Evolutionary conservation across 2,888 invertebrate genomes (phyloP).

Genomic region (Drosophila pseudotalamancana): DNA sequence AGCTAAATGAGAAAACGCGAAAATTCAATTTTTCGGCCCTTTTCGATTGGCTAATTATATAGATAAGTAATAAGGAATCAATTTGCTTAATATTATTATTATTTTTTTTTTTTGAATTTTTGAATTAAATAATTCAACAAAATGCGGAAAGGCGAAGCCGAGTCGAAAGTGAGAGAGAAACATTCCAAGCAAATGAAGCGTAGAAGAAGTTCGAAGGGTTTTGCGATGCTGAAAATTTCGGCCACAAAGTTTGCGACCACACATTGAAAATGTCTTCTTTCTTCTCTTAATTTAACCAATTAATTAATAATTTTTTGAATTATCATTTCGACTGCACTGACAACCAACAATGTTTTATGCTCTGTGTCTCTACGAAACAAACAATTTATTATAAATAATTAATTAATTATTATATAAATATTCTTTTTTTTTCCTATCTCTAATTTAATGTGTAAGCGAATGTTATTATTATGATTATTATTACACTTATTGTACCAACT

Average conservation of each 20-base stretch:
- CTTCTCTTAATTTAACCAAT: neutral
- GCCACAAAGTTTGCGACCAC: too few relatives aligned
- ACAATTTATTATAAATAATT: slow-evolving; percentile 33
- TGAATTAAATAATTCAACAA: slow-evolving; percentile 27
- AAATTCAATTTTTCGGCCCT: slow-evolving; percentile 38
- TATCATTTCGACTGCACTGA: slow-evolving; percentile 41
- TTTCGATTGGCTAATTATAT: slow-evolving; percentile 44
- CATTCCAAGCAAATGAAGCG: slow-evolving; percentile 44
- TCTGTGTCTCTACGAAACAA: slow-evolving; percentile 66
- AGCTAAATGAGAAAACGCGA: slow-evolving; percentile 25
- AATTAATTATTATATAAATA: slow-evolving; percentile 25
- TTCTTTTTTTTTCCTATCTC: slow-evolving; percentile 48
- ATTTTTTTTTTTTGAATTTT: neutral
- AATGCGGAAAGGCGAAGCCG: slow-evolving; percentile 37
- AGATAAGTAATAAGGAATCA: neutral
- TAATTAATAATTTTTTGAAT: neutral
- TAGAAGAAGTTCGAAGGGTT: slow-evolving; percentile 2
- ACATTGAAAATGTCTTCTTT: neutral
- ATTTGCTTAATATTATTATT: neutral
- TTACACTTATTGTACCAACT: slow-evolving; percentile 67
- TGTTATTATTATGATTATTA: slow-evolving; percentile 71
- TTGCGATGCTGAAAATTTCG: slow-evolving; percentile 3
- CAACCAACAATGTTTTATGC: slow-evolving; percentile 39
- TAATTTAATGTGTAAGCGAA: slow-evolving; percentile 66
- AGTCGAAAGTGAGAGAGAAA: slow-evolving; percentile 45